A percentile compares a stretch with the other conserved stretches of the same genome.
Evolutionary conservation across 2,888 invertebrate genomes (phyloP).

Genomic region (Isotomurus palustris): DNA sequence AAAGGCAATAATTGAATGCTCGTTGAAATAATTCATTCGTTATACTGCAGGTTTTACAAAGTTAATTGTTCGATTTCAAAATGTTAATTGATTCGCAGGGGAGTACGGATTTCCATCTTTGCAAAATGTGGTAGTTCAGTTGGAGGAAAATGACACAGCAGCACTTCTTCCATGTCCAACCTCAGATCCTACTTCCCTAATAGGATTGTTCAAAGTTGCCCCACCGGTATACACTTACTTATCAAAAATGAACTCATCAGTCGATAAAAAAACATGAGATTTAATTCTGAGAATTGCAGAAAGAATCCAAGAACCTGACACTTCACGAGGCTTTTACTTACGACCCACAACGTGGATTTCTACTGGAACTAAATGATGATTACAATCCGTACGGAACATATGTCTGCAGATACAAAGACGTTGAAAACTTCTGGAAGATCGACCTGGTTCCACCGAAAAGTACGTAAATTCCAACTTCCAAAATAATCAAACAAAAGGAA

Average conservation of each 20-base stretch:
- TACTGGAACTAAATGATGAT: conserved; percentile 30
- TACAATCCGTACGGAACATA: conserved; percentile 38
- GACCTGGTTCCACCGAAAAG: conserved; percentile 41
- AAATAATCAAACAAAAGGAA: neutral
- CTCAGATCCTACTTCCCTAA: conserved; percentile 31
- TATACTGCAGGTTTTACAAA: neutral
- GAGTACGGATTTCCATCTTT: conserved; percentile 41
- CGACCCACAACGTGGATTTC: conserved; percentile 37
- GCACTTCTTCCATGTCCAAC: conserved; percentile 38
- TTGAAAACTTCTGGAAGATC: conserved; percentile 41
- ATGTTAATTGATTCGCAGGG: conserved; percentile 14
- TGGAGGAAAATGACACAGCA: conserved; percentile 24
- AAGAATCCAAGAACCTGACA: conserved; percentile 33
- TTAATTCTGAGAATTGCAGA: too few relatives aligned
- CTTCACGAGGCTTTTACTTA: conserved; percentile 29
- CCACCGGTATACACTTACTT: conserved; percentile 21
- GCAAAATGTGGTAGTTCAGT: conserved; percentile 33
- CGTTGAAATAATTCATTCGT: neutral
- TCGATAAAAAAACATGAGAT: neutral
- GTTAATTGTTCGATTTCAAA: neutral
- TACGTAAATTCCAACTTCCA: conserved; percentile 10
- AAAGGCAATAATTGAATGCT: conserved; percentile 19
- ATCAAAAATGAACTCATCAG: neutral
- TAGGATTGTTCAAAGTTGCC: conserved; percentile 38
- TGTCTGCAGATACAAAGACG: conserved; percentile 36